Evolutionary conservation across 2,113 vertebrate genomes (phyloP).

Genomic region (Hoplias malabaricus): DNA sequence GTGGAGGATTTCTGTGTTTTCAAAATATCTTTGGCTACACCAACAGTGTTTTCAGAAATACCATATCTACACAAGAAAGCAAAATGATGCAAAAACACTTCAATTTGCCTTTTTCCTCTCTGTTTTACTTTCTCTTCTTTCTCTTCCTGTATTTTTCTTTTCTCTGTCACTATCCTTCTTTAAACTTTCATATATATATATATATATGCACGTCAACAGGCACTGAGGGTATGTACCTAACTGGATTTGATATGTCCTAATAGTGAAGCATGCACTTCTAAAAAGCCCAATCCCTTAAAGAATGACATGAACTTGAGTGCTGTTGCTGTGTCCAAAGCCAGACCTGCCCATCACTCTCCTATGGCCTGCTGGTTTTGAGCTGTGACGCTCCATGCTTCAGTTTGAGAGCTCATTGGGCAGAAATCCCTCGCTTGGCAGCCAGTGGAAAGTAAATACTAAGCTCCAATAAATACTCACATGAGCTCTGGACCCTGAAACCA

Average conservation of each 20-base stretch:
- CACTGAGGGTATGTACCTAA: background rate
- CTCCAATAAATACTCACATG: constrained; percentile 10
- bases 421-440: constrained; percentile 25
- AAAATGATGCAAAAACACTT: too few relatives aligned
- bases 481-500: constrained; percentile 30
- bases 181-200: too few relatives aligned
- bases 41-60: too few relatives aligned
- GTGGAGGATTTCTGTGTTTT: too few relatives aligned
- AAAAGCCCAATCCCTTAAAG: background rate
- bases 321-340: background rate
- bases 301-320: background rate
- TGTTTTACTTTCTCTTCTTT: too few relatives aligned
- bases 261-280: background rate
- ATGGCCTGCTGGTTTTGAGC: background rate
- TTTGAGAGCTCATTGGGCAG: background rate
- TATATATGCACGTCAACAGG: too few relatives aligned
- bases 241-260: background rate
- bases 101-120: too few relatives aligned
- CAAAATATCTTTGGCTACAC: too few relatives aligned
- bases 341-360: background rate
- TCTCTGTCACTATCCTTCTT: background rate
- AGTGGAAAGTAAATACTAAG: constrained; percentile 37
- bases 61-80: too few relatives aligned
- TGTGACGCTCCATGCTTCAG: background rate
- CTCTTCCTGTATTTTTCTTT: too few relatives aligned